These are phyloP conservation scores for Netelia melanura DNA, from an alignment of 2,888 invertebrate genomes.

Conservation along the genomic window DNA sequence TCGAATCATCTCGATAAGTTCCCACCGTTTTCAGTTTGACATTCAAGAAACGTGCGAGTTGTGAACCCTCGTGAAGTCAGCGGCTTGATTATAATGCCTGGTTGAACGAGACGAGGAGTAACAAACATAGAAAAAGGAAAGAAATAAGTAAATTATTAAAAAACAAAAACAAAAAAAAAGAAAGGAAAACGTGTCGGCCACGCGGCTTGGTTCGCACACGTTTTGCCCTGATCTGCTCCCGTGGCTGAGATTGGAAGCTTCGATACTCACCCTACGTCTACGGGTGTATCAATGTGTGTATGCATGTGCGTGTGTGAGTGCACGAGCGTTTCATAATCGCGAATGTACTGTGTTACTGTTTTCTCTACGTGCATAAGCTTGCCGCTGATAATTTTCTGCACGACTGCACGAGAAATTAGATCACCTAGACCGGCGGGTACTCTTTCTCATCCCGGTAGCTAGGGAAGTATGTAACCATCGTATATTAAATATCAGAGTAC, in stretches of 20 bases:
- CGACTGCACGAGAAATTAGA: conserved; percentile 85
- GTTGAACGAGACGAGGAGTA: conserved; percentile 33
- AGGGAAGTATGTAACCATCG: conserved; percentile 66
- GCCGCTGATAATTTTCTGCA: conserved; percentile 83
- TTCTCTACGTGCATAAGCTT: conserved; percentile 10
- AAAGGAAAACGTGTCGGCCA: conserved; percentile 13
- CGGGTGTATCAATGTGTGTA: too few relatives aligned
- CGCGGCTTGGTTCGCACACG: conserved; percentile 1
- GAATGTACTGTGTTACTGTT: conserved; percentile 66
- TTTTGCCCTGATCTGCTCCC: conserved; percentile 72
- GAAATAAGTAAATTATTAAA: conserved; percentile 45
- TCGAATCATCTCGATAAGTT: too few relatives aligned
- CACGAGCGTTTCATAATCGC: conserved; percentile 82
- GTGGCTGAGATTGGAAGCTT: conserved; percentile 82
- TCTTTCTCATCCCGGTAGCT: conserved; percentile 80
- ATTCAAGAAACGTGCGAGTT: conserved; percentile 42
- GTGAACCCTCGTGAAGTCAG: conserved; percentile 69
- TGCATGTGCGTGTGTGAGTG: conserved; percentile 63
- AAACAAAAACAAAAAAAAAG: background rate
- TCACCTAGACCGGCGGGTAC: conserved; percentile 78
- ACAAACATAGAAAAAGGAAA: conserved; percentile 14
- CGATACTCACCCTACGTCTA: background rate
- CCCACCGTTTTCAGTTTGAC: conserved; percentile 40
- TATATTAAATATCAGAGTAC: background rate
- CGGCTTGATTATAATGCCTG: conserved; percentile 74